Evolutionary conservation across 1,140 invertebrate species (phyloP).

Genomic region (Drosophila carrolli): DNA sequence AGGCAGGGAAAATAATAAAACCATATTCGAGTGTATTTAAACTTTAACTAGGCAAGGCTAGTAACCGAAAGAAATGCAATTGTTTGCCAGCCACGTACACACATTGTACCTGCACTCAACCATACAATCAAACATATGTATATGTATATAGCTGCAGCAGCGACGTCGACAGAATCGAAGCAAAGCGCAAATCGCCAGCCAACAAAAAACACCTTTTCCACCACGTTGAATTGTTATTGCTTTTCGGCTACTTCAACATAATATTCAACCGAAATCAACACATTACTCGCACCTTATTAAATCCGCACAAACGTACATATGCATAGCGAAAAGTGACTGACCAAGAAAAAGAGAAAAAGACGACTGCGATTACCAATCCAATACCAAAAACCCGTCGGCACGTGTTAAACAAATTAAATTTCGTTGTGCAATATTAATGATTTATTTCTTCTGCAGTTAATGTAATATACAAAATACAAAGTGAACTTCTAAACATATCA

Average conservation of each 20-base stretch:
- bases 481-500: constrained; percentile 40
- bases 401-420: constrained; percentile 16
- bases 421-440: constrained; percentile 21
- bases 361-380: constrained; percentile 36
- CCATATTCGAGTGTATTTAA: constrained; percentile 5
- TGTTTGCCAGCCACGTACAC: constrained; percentile 39
- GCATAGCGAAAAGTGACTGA: constrained; percentile 28
- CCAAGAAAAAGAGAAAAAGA: constrained; percentile 5
- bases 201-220: constrained; percentile 32
- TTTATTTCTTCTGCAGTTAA: constrained; percentile 29
- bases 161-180: constrained; percentile 26
- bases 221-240: constrained; percentile 50
- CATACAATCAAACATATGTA: constrained; percentile 10
- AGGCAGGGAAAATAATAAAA: constrained; percentile 14
- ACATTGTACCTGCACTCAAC: constrained; percentile 37
- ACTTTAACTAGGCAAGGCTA: constrained; percentile 28
- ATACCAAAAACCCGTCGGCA: constrained; percentile 15
- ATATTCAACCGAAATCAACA: constrained; percentile 33
- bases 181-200: constrained; percentile 28
- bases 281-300: constrained; percentile 30
- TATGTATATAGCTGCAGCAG: constrained; percentile 16
- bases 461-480: constrained; percentile 31
- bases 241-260: constrained; percentile 40
- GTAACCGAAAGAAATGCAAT: constrained; percentile 34
- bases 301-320: constrained; percentile 15